Base-by-base conservation (phyloP, 2,888 invertebrate species). In the Torymus auratus region DNA sequence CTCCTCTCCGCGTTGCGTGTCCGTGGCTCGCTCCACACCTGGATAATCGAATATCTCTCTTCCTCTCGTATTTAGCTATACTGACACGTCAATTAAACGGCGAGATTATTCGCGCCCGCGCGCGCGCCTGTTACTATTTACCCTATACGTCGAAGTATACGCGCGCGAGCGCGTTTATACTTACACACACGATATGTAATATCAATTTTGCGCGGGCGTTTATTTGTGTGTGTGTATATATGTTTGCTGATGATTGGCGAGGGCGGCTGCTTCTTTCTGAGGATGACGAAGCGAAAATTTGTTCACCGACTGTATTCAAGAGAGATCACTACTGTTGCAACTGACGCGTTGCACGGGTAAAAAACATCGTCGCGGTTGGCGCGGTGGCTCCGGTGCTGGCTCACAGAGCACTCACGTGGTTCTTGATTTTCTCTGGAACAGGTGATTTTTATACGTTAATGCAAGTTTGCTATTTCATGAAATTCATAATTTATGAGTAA, bases 351-450 rank as follows among this genome's bases (percentile, higher is more conserved):
- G 73, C 62, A 41, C 17, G 20, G 55, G 55, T 52, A 10, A n/a
- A 23, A 62, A 17, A 15, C 28, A 60, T 76, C 61, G 4, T 23
- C 11, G 23, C 52, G 11, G 0, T 17, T 13, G 20, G 20, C 3
- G 13, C 10, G 13, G 2, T 62, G 41, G 13, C 17, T 7, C 15
- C 13, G 15, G 20, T 4, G 56, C 28, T 3, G 10, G 11, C 12
- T 41, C 68, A 77, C 11, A 73, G 13, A 10, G 62, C 71, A 14
- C 61, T 77, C 5, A 69, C 69, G 64, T 20, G n/a, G 52, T 64
- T 73, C 15, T 64, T 73, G 2, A 67, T 61, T 41, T 72, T 71
- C 23, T 7, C 75, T 80, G 80, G 41, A 80, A 80, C 11, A 55
- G 7, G 7, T 41, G 41, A 41, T 41, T 41, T 41, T 20, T 20